Evolutionary conservation across 1,140 invertebrate species (phyloP), one percentile per base, ranked within the genome.

Genomic region (Littorina saxatilis): DNA sequence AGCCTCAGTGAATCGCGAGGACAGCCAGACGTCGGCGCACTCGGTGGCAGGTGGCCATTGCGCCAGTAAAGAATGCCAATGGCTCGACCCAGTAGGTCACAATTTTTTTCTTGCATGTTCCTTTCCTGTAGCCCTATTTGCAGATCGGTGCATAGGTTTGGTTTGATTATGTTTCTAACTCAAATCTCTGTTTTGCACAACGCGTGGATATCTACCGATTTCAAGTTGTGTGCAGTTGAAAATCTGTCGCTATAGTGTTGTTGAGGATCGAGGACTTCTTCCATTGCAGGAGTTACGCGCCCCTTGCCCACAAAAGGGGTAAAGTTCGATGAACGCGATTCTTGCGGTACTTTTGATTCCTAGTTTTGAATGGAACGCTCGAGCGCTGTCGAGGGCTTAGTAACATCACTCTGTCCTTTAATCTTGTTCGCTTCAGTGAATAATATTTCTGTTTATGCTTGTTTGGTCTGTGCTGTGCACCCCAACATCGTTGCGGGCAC

Each of bases 11-110:
- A 66, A 4, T 78, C 52, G 15, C 37, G n/a, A 78, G 76, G 39
- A 32, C 55, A 63, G 76, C 76, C 29, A 17, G 76, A 78, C 70
- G 70, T 63, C 13, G 55, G 32, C 55, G 55, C 52, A 29, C 55
- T 55, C 76, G 55, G 55, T 63, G 55, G 76, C 76, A 78, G 76
- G 76, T 78, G 76, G 63, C 76, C 76, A 78, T 78, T 78, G 55
- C 55, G 37, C 35, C 50, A 78, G 55, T 78, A 58, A 78, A 78
- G 76, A 78, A 78, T 78, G 76, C 76, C 76, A 78, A 78, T 78
- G 76, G 76, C 76, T 78, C 76, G 76, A 78, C 76, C 76, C 50
- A 78, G 76, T 78, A 78, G 76, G 76, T 78, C 76, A 78, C 50
- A 35, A 78, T 37, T 78, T 78, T 63, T 77, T 77, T 78, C 39